Evolutionary conservation across 2,113 vertebrate species (phyloP).

Genomic region (Apteryx mantelli): DNA sequence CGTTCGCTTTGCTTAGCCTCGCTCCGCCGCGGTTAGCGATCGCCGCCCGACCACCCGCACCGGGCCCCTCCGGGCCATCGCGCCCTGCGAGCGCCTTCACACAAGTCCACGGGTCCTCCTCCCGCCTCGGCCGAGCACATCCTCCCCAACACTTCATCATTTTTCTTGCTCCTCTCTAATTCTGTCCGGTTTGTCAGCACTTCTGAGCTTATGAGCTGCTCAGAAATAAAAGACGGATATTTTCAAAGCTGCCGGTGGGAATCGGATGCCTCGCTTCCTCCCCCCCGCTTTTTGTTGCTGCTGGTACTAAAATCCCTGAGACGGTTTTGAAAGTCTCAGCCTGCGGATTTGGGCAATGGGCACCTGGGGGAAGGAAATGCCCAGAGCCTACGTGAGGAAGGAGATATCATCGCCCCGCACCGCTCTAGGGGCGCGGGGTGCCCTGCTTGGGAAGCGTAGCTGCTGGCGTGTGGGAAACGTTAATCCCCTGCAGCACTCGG

Average conservation of each 20-base stretch:
- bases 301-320: neutral
- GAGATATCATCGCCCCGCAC: accelerated
- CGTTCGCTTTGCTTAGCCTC: neutral
- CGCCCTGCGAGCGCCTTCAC: accelerated
- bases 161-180: neutral
- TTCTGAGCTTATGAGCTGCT: neutral
- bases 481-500: neutral
- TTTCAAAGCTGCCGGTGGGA: neutral
- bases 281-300: too few species aligned
- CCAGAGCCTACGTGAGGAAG: neutral
- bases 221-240: neutral
- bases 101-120: accelerated
- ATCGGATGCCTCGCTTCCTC: neutral
- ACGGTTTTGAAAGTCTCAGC: neutral
- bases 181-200: neutral
- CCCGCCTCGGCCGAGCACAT: accelerated
- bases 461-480: accelerated
- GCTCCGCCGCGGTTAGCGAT: neutral
- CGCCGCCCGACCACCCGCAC: neutral
- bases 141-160: neutral
- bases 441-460: neutral
- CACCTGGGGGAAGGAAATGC: accelerated
- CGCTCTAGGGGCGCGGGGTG: too few species aligned
- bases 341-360: neutral
- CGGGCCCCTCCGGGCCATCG: neutral